Percentiles rank a stretch among this genome's conserved stretches.
Evolutionary conservation across 2,113 vertebrate species (phyloP).

Genomic region (Saimiri boliviensis): DNA sequence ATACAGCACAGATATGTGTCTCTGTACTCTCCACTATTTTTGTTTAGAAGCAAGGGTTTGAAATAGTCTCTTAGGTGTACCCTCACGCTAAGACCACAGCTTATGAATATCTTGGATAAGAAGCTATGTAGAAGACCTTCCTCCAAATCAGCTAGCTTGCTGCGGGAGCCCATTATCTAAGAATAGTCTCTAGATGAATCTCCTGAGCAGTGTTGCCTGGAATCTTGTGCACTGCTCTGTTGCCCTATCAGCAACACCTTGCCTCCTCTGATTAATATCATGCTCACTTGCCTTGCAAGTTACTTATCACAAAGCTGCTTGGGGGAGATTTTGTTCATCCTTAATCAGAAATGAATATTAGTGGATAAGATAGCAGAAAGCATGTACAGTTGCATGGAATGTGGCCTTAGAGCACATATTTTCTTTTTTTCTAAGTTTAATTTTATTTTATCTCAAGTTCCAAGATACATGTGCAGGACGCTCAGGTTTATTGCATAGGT

Average conservation of each 20-base stretch:
- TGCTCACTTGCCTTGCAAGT: not conserved
- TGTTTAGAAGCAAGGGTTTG: not conserved
- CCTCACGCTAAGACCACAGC: not conserved
- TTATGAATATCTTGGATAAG: not conserved
- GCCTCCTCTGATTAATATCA: not conserved
- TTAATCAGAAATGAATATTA: conserved; percentile 26
- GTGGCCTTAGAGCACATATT: not conserved
- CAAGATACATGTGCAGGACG: too few relatives aligned
- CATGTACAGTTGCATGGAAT: not conserved
- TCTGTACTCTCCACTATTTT: not conserved
- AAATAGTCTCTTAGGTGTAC: not conserved
- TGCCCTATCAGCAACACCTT: not conserved
- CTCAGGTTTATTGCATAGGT: too few relatives aligned
- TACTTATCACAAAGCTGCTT: conserved; percentile 24
- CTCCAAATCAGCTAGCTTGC: not conserved
- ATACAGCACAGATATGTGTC: not conserved
- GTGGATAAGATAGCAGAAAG: not conserved
- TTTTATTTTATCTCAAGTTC: too few relatives aligned
- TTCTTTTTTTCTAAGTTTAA: too few relatives aligned
- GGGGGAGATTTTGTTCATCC: not conserved
- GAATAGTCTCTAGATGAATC: not conserved
- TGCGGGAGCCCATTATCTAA: not conserved
- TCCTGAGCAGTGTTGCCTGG: not conserved
- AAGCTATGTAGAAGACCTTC: not conserved
- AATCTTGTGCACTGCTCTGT: not conserved